These are phyloP conservation scores for Zoanthus solanderi DNA, from an alignment of 92 coral and sea anemone genomes.

Conservation along the genomic window DNA sequence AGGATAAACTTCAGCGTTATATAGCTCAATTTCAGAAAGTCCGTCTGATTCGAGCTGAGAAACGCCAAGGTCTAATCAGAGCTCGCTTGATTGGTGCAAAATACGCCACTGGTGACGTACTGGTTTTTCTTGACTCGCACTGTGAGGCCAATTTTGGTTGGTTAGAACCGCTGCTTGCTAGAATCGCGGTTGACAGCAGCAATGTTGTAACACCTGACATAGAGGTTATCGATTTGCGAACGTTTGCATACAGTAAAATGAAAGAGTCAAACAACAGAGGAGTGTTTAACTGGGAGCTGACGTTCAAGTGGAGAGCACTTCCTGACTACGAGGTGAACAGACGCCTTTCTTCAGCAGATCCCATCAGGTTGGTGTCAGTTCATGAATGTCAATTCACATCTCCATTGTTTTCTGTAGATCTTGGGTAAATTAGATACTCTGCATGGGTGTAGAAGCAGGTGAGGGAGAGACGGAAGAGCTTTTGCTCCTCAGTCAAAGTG, in stretches of 20 bases:
- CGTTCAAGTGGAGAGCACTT: conserved; percentile 92
- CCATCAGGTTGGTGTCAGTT: conserved; percentile 71
- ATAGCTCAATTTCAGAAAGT: conserved; percentile 76
- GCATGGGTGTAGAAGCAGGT: too few relatives aligned
- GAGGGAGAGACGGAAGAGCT: too few relatives aligned
- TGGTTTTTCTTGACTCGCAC: conserved; percentile 96
- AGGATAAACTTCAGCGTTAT: conserved; percentile 69
- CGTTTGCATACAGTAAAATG: conserved; percentile 80
- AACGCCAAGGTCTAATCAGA: conserved; percentile 92
- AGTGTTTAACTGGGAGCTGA: conserved; percentile 96
- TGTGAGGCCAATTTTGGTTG: conserved; percentile 97
- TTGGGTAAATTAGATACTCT: too few relatives aligned
- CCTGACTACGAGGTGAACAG: conserved; percentile 87
- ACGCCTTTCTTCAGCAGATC: conserved; percentile 77
- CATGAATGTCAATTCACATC: not conserved
- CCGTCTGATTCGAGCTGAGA: conserved; percentile 80
- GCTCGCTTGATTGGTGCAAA: conserved; percentile 95
- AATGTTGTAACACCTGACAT: conserved; percentile 97
- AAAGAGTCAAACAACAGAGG: conserved; percentile 89
- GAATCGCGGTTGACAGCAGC: conserved; percentile 86
- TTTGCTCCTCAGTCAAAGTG: too few relatives aligned
- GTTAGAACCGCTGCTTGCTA: conserved; percentile 98
- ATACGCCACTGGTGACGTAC: conserved; percentile 84
- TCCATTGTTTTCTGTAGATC: too few relatives aligned
- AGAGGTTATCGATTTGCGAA: conserved; percentile 89